These are phyloP conservation scores for Pollachius pollachius DNA, from an alignment of 2,113 vertebrate species.

Conservation along the genomic window DNA sequence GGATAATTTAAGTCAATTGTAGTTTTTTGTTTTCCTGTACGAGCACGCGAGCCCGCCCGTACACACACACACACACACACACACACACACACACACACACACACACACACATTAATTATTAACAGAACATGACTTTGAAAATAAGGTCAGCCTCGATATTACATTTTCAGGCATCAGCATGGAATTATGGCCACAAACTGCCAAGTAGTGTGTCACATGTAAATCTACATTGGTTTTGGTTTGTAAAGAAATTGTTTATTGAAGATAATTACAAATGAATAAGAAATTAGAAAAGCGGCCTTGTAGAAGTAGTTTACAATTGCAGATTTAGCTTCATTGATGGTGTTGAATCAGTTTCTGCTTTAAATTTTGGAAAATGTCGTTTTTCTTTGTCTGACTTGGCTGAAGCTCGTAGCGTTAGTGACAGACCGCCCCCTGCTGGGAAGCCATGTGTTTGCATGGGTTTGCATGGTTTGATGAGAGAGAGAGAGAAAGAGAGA, in stretches of 20 bases:
- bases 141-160: slow-evolving; percentile 54
- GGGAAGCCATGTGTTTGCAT: slow-evolving; percentile 15
- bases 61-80: too few relatives aligned
- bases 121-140: slow-evolving; percentile 38
- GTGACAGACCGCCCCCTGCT: slow-evolving; percentile 57
- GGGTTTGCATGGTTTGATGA: neutral
- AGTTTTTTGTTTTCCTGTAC: too few relatives aligned
- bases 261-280: neutral
- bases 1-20: too few relatives aligned
- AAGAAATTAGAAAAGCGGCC: neutral
- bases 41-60: neutral
- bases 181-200: neutral
- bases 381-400: too few relatives aligned
- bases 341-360: neutral
- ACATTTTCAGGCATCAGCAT: slow-evolving; percentile 3
- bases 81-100: too few relatives aligned
- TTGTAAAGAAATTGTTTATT: too few relatives aligned
- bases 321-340: neutral
- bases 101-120: slow-evolving; percentile 48
- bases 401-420: neutral
- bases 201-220: slow-evolving; percentile 20
- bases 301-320: neutral
- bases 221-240: neutral
- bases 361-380: too few relatives aligned
- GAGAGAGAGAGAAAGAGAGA: too few relatives aligned